These are phyloP conservation scores for Loxodonta africana DNA, from an alignment of 2,113 vertebrate genomes.

Conservation along the genomic window DNA sequence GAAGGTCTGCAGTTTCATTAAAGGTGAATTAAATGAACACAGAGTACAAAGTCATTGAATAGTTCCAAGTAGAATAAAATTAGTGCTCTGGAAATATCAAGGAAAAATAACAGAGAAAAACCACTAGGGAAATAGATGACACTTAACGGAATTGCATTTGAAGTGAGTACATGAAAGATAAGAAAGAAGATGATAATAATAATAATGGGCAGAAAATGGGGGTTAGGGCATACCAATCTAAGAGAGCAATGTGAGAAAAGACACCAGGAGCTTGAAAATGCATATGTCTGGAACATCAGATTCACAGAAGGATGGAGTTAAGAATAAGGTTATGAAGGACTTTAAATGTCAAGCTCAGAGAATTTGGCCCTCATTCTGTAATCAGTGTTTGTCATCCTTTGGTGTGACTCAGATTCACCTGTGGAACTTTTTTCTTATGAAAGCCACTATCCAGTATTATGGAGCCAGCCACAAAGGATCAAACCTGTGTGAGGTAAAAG, in stretches of 20 bases:
- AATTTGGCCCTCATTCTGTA: not conserved
- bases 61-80: slow-evolving; percentile 46
- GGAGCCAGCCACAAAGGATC: not conserved
- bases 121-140: not conserved
- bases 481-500: not conserved
- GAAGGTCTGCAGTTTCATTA: not conserved
- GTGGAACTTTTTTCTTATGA: not conserved
- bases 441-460: not conserved
- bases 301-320: not conserved
- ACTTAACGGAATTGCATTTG: not conserved
- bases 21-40: not conserved
- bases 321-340: not conserved
- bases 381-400: not conserved
- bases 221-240: not conserved
- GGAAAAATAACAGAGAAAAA: slow-evolving; percentile 5
- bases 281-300: not conserved
- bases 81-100: not conserved
- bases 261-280: not conserved
- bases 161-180: not conserved
- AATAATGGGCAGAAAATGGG: not conserved
- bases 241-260: not conserved
- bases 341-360: not conserved
- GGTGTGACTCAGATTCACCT: not conserved
- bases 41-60: not conserved
- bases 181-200: not conserved